Conservation (phyloP, 2,113 vertebrate species). For the Connochaetes taurinus region DNA sequence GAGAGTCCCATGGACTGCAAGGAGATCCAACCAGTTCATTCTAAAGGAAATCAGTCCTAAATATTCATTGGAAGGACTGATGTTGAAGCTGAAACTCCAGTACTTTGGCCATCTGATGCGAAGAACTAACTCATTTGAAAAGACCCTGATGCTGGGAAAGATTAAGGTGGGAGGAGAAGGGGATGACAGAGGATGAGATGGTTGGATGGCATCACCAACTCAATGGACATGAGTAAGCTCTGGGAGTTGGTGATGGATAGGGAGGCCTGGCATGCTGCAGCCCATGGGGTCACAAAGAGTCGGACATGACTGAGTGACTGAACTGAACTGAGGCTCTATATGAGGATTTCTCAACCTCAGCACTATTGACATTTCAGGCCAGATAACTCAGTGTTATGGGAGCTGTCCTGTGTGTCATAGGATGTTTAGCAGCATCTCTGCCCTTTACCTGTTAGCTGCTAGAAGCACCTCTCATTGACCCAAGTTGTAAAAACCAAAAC, state of each 20-base stretch:
- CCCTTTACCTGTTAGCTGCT: neutral
- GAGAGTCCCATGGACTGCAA: neutral
- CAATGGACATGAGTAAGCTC: neutral
- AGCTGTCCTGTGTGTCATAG: neutral
- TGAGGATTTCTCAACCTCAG: neutral
- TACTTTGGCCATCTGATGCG: neutral
- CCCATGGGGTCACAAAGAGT: neutral
- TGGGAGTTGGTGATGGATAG: neutral
- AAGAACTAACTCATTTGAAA: neutral
- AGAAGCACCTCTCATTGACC: rapidly evolving
- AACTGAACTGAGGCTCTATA: neutral
- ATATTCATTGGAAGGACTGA: neutral
- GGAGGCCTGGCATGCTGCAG: neutral
- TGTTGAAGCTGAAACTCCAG: neutral
- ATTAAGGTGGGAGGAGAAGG: neutral
- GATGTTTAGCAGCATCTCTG: neutral
- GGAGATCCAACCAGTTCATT: neutral
- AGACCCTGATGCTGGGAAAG: neutral
- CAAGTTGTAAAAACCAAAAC: neutral
- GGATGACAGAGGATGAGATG: neutral
- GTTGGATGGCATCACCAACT: neutral
- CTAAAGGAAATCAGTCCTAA: neutral
- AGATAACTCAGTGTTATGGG: neutral
- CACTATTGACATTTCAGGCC: neutral
- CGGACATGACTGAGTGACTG: neutral